Evolutionary conservation across 2,797 vertebrate genomes (phyloP).

Genomic region (Aeoliscus strigatus): DNA sequence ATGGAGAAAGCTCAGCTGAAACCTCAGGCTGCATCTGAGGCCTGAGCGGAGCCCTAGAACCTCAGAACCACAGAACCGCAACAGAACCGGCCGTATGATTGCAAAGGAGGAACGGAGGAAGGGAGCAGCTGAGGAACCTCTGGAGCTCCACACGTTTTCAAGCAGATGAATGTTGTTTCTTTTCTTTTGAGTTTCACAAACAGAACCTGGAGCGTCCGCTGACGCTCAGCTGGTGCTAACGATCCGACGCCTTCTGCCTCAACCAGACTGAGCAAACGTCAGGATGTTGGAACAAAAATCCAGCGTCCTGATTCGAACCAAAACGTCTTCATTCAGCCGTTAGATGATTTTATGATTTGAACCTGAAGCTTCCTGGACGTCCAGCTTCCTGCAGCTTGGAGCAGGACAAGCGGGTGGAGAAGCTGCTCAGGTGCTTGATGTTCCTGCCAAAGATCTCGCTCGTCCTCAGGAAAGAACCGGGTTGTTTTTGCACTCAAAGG

Average conservation of each 20-base stretch:
- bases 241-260: conserved; percentile 30
- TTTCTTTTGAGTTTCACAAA: conserved; percentile 55
- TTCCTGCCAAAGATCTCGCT: no score
- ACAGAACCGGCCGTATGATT: conserved; percentile 68
- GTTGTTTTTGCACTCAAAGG: conserved; percentile 69
- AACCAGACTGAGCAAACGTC: background rate
- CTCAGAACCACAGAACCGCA: conserved; percentile 43
- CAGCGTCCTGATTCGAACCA: no score
- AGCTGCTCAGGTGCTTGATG: conserved; percentile 28
- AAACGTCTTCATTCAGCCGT: no score
- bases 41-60: conserved; percentile 59
- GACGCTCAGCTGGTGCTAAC: conserved; percentile 77
- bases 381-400: conserved; percentile 8
- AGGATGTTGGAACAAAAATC: no score
- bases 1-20: conserved; percentile 96
- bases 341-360: no score
- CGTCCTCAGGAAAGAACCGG: conserved; percentile 66
- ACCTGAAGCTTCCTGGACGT: no score
- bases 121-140: conserved; percentile 67
- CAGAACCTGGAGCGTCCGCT: no score
- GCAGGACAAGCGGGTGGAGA: conserved; percentile 17
- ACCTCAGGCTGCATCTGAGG: conserved; percentile 89
- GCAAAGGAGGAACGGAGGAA: conserved; percentile 56
- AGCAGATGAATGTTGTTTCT: conserved; percentile 78
- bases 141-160: conserved; percentile 76